Conservation (phyloP, 2,888 invertebrate genomes). For the Zhengitettix transpicula region DNA sequence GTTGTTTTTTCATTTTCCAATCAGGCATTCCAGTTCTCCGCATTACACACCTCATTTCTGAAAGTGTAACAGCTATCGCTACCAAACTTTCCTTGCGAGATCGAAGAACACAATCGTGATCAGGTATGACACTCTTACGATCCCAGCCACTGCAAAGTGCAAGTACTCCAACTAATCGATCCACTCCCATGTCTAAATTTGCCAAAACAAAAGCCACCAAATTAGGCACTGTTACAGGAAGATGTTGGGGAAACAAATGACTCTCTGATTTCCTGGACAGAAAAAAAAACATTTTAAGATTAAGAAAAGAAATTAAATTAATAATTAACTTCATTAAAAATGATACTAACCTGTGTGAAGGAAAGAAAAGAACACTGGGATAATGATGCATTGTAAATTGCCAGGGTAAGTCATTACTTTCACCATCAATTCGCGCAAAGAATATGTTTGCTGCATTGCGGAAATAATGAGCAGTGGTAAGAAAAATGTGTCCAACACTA, state of each 20-base stretch:
- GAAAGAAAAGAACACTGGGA: constrained; percentile 69
- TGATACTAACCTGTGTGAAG: constrained; percentile 40
- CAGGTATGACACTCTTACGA: not conserved
- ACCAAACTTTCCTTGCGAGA: constrained; percentile 4
- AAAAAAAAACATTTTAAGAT: constrained; percentile 6
- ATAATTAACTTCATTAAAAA: not conserved
- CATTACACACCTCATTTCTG: not conserved
- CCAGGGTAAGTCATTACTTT: constrained; percentile 76
- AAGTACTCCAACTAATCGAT: not conserved
- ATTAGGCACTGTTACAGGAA: constrained; percentile 46
- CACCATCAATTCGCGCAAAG: constrained; percentile 61
- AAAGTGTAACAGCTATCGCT: constrained; percentile 1
- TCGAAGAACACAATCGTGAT: constrained; percentile 4
- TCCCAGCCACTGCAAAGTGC: constrained; percentile 7
- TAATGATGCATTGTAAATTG: constrained; percentile 60
- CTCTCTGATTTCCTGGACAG: constrained; percentile 48
- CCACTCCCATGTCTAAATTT: constrained; percentile 29
- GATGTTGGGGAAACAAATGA: constrained; percentile 43
- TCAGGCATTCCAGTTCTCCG: no score
- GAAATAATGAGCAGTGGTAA: constrained; percentile 47
- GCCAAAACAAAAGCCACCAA: constrained; percentile 55
- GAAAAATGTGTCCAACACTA: constrained; percentile 47
- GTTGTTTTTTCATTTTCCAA: not conserved
- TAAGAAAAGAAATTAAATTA: not conserved
- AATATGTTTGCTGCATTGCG: constrained; percentile 31